phyloP scores from a whole-genome alignment of 1,140 invertebrate species.

The Dysdera silvatica region DNA sequence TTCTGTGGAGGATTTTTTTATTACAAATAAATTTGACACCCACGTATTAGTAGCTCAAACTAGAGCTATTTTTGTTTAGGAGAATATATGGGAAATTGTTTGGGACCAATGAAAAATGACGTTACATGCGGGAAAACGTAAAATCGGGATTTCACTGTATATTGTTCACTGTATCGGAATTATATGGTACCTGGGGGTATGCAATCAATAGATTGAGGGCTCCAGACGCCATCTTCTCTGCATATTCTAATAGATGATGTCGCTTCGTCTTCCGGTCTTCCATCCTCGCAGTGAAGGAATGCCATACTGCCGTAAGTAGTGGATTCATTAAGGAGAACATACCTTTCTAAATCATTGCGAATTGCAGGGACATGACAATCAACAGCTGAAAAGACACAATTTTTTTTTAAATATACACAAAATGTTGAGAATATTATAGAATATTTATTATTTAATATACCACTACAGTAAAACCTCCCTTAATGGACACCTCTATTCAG shows the following conservation, averaged over 20 bases:
- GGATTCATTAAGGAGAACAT: slow-evolving; percentile 25
- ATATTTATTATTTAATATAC: background rate
- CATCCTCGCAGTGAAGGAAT: slow-evolving; percentile 8
- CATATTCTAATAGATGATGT: slow-evolving; percentile 10
- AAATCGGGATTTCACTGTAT: background rate
- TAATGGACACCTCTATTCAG: too few relatives aligned
- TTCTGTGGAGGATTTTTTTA: too few relatives aligned
- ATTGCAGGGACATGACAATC: slow-evolving; percentile 27
- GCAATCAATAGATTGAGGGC: slow-evolving; percentile 1
- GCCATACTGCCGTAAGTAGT: slow-evolving; percentile 27
- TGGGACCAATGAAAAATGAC: too few relatives aligned
- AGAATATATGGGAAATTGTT: too few relatives aligned
- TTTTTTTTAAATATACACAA: background rate
- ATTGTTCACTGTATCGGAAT: background rate
- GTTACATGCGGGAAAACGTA: too few relatives aligned
- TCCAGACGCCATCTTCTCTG: slow-evolving; percentile 32
- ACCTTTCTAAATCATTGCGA: slow-evolving; percentile 10
- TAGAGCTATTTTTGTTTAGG: too few relatives aligned
- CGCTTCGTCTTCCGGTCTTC: background rate
- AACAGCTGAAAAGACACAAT: slow-evolving; percentile 22
- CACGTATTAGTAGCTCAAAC: too few relatives aligned
- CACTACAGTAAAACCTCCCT: too few relatives aligned
- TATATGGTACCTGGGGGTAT: background rate
- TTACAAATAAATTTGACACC: too few relatives aligned
- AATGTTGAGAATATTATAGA: too few relatives aligned